These are phyloP conservation scores for Camelus dromedarius DNA, from an alignment of 2,113 vertebrate genomes.

Conservation along the genomic window DNA sequence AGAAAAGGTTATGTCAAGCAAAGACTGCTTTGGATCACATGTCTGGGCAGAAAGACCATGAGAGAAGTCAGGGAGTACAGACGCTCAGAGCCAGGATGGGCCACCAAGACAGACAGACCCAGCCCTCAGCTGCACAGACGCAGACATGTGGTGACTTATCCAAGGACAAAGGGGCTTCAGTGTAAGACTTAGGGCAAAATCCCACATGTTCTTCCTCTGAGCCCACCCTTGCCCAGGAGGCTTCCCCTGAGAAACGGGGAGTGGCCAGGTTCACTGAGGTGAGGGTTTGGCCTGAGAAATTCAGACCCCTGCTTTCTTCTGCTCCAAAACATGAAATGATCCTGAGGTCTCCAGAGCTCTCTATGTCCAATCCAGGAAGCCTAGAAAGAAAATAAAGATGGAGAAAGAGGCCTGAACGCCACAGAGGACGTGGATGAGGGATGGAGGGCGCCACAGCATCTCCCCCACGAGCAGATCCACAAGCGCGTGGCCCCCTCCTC, in stretches of 20 bases:
- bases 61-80: not conserved
- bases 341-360: not conserved
- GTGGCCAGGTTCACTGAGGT: not conserved
- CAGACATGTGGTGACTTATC: not conserved
- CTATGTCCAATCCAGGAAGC: not conserved
- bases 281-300: not conserved
- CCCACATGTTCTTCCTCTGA: fast-evolving
- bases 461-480: fast-evolving
- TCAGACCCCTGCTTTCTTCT: not conserved
- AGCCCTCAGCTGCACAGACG: fast-evolving
- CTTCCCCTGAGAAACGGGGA: not conserved
- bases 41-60: not conserved
- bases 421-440: fast-evolving
- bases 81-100: not conserved
- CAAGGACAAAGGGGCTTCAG: not conserved
- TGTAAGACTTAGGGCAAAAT: fast-evolving
- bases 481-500: fast-evolving
- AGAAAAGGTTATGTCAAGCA: not conserved
- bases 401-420: not conserved
- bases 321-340: not conserved
- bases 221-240: not conserved
- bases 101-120: fast-evolving
- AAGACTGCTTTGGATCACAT: not conserved
- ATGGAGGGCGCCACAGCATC: fast-evolving
- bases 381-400: not conserved